Evolutionary conservation across 2,113 vertebrate genomes (phyloP).

Genomic region (Vulpes vulpes): DNA sequence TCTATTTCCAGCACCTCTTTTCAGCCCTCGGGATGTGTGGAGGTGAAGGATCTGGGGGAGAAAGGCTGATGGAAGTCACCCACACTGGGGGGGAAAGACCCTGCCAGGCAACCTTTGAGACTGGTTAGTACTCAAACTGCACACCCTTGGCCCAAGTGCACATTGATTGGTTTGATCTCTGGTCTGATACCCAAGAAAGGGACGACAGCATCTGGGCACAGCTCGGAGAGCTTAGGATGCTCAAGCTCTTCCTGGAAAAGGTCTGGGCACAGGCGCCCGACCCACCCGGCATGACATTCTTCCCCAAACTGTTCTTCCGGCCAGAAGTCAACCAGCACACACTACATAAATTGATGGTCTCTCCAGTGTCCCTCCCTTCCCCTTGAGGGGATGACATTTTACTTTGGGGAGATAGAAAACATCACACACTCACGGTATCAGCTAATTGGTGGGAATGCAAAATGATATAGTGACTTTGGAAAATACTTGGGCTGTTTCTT

Average conservation of each 20-base stretch:
- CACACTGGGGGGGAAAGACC: not conserved
- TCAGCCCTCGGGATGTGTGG: not conserved
- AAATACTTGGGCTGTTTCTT: too few relatives aligned
- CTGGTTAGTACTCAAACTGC: not conserved
- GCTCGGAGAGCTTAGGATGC: not conserved
- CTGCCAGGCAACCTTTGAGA: not conserved
- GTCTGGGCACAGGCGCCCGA: not conserved
- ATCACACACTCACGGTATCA: too few relatives aligned
- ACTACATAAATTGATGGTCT: too few relatives aligned
- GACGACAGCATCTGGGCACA: not conserved
- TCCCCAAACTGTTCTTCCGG: not conserved
- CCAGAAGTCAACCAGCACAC: not conserved
- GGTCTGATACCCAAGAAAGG: not conserved
- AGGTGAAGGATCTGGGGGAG: not conserved
- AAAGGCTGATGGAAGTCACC: conserved; percentile 15
- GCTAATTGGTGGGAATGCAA: too few relatives aligned
- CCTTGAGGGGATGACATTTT: too few relatives aligned
- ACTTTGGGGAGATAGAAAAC: too few relatives aligned
- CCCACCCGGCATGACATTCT: not conserved
- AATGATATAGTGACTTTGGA: too few relatives aligned
- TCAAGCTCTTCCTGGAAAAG: not conserved
- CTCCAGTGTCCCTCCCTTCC: too few relatives aligned
- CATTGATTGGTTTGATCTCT: not conserved
- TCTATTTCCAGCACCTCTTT: not conserved
- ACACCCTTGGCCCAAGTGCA: not conserved